Evolutionary conservation across 2,113 vertebrate species (phyloP).

Genomic region (Ictalurus punctatus): DNA sequence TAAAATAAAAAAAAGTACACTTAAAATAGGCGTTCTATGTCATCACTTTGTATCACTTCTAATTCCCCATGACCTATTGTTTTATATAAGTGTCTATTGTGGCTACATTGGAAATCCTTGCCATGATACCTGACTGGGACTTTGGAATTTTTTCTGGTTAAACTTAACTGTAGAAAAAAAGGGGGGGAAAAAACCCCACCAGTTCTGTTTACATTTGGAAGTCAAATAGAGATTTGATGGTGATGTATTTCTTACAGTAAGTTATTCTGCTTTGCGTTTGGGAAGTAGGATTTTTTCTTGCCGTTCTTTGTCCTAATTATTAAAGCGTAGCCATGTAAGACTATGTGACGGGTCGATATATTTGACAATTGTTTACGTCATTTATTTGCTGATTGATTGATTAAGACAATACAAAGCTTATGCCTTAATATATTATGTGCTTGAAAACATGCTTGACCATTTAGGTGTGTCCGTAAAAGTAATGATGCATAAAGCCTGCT

Average conservation of each 20-base stretch:
- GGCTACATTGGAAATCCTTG: not conserved
- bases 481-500: slow-evolving; percentile 26
- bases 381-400: not conserved
- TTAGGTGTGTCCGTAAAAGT: slow-evolving; percentile 25
- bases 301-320: no score
- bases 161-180: not conserved
- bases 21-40: not conserved
- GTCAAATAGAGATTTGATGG: slow-evolving; percentile 3
- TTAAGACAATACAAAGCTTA: not conserved
- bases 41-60: not conserved
- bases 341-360: not conserved
- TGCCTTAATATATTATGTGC: not conserved
- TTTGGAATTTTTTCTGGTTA: not conserved
- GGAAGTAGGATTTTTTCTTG: not conserved
- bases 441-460: not conserved
- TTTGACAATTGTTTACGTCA: not conserved
- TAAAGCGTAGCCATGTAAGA: not conserved
- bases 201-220: not conserved
- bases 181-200: no score
- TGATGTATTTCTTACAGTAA: slow-evolving; percentile 19
- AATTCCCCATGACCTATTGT: not conserved
- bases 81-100: not conserved
- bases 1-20: not conserved
- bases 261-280: slow-evolving; percentile 5
- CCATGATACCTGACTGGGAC: not conserved